Evolutionary conservation across 30 jellyfish, hydroid and myxozoan genomes (phyloP).

Genomic region (Cassiopea andromeda): DNA sequence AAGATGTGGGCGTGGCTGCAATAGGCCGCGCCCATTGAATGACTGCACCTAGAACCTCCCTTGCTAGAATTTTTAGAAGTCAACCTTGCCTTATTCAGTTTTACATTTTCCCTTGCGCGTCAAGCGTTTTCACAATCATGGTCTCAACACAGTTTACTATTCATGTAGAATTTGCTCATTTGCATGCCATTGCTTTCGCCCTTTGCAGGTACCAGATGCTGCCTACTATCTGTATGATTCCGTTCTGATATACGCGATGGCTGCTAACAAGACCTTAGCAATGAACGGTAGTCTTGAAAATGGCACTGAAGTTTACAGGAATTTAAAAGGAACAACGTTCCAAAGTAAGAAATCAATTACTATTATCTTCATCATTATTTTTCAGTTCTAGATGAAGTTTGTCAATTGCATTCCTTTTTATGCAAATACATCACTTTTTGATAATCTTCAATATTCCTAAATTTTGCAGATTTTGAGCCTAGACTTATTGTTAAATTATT

Average conservation of each 20-base stretch:
- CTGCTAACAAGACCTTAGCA: constrained; percentile 76
- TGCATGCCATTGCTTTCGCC: neutral
- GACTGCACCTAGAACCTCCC: no score
- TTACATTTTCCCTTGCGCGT: no score
- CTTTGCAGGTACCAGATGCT: constrained; percentile 73
- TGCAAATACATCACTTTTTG: no score
- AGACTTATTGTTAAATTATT: no score
- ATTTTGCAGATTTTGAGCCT: no score
- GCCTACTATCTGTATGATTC: constrained; percentile 90
- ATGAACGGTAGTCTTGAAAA: constrained; percentile 22
- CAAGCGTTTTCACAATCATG: no score
- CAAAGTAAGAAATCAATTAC: constrained; percentile 49
- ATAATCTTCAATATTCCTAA: no score
- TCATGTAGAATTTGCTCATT: neutral
- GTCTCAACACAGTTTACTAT: no score
- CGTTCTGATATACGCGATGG: constrained; percentile 78
- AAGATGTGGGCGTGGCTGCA: no score
- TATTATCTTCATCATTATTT: neutral
- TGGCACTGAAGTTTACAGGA: constrained; percentile 58
- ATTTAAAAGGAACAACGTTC: constrained; percentile 44
- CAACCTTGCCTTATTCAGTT: no score
- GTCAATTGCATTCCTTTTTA: neutral
- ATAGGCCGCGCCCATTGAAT: no score
- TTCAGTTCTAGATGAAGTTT: neutral
- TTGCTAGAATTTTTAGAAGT: no score